These are phyloP conservation scores for Spodoptera exigua DNA, from an alignment of 2,888 invertebrate genomes.

Conservation along the genomic window DNA sequence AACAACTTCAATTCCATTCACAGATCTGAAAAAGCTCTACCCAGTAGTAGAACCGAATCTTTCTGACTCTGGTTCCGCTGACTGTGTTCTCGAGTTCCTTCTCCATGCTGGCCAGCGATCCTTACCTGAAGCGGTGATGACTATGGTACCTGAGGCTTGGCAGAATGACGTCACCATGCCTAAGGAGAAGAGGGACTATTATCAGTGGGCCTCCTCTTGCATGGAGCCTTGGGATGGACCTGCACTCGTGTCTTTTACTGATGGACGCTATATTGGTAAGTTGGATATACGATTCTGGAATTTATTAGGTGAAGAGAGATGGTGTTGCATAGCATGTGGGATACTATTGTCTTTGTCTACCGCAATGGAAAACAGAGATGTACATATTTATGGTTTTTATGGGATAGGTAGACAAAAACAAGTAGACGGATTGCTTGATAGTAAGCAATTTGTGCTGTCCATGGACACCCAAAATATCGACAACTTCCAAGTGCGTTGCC, in stretches of 20 bases:
- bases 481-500: no score
- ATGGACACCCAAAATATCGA: no score
- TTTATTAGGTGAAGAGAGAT: no score
- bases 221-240: conserved; percentile 99
- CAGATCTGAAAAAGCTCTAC: conserved; percentile 95
- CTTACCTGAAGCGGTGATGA: conserved; percentile 99
- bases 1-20: not conserved
- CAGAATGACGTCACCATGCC: conserved; percentile 98
- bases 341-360: no score
- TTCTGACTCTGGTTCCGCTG: conserved; percentile 99
- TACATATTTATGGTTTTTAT: no score
- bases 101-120: conserved; percentile 97
- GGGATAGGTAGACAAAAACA: no score
- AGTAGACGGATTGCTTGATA: no score
- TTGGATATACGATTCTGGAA: not conserved
- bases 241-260: conserved; percentile 98
- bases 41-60: conserved; percentile 99
- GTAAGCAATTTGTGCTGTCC: no score
- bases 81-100: conserved; percentile 99
- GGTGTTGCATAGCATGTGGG: no score
- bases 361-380: no score
- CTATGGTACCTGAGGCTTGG: conserved; percentile 99
- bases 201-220: conserved; percentile 98
- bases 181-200: conserved; percentile 97
- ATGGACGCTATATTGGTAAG: conserved; percentile 97